Evolutionary conservation across 2,797 vertebrate species (phyloP).

Genomic region (Eulemur coronatus): DNA sequence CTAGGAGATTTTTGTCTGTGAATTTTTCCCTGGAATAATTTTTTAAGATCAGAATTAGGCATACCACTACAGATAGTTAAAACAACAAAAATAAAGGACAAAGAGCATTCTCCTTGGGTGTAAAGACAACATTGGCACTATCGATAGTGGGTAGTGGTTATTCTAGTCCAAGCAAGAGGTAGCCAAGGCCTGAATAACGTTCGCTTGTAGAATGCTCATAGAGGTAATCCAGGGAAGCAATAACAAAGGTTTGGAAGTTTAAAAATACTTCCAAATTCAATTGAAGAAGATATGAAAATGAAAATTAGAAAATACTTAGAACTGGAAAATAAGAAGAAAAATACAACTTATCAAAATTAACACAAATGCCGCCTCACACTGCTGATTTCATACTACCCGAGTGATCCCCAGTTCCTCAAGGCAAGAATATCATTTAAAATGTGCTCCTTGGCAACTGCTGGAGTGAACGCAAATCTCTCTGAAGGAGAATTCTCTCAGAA

Average conservation of each 20-base stretch:
- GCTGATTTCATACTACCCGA: neutral
- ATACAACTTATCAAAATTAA: neutral
- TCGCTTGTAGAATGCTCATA: neutral
- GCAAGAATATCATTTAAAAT: neutral
- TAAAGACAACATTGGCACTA: neutral
- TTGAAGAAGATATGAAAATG: conserved; percentile 7
- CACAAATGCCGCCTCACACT: neutral
- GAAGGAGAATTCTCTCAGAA: neutral
- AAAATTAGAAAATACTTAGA: conserved; percentile 23
- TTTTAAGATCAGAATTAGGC: conserved; percentile 49
- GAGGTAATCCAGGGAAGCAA: neutral
- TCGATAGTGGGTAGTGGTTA: neutral
- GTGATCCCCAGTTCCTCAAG: neutral
- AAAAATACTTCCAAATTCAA: neutral
- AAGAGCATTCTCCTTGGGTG: neutral
- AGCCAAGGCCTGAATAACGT: neutral
- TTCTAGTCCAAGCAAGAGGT: neutral
- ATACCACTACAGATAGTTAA: neutral
- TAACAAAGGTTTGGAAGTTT: neutral
- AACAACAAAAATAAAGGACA: neutral
- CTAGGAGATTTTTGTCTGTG: conserved; percentile 41
- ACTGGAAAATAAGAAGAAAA: neutral
- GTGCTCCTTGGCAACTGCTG: neutral
- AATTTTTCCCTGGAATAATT: conserved; percentile 49
- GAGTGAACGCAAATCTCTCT: neutral